Base-by-base conservation (phyloP, 2,888 invertebrate species). In the Meghimatium bilineatum region DNA sequence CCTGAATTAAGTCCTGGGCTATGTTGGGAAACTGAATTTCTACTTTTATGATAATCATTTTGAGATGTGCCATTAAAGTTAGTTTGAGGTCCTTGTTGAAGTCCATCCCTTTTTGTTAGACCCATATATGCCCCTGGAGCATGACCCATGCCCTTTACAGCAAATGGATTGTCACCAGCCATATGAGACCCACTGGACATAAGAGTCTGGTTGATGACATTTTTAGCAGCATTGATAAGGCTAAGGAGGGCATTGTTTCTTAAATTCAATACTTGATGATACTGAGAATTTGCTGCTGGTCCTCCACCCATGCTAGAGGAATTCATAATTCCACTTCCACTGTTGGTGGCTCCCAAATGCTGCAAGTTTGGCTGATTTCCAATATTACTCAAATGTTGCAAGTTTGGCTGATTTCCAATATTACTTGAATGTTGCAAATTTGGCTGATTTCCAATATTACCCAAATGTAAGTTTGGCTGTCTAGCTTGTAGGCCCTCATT, bases 251-350 rank as follows among this genome's bases (percentile, higher is more conserved):
- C 76, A 52, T 14, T 75, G 49, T 34, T 67, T 12, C 83, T 71
- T 26, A 83, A 17, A 52, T 69, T 82, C 82, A 82, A 69, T 29
- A 49, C 76, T 67, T 69, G 52, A 12, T 79, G 60, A n/a, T 83
- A 71, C 12, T 72, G 49, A 49, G 82, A 69, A 29, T 49, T 49
- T 23, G 44, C 67, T 63, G 36, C 32, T 20, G 36, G 10, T 23
- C n/a, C 38, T 3, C 79, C 79, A 38, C n/a, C 6, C 12, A 1
- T 23, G 5, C n/a, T n/a, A 38, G 34, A 36, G 49, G 36, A n/a
- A 34, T 17, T 3, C 1, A 38, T 44, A 36, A 60, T 81, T n/a
- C 72, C 81, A 10, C 60, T 34, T 3, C 75, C 63, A 17, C 67
- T n/a, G 20, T 76, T 44, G n/a, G n/a, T 49, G 23, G 8, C 20